phyloP scores from a whole-genome alignment of 1,140 invertebrate species.

The Rhagoletis zephyria region DNA sequence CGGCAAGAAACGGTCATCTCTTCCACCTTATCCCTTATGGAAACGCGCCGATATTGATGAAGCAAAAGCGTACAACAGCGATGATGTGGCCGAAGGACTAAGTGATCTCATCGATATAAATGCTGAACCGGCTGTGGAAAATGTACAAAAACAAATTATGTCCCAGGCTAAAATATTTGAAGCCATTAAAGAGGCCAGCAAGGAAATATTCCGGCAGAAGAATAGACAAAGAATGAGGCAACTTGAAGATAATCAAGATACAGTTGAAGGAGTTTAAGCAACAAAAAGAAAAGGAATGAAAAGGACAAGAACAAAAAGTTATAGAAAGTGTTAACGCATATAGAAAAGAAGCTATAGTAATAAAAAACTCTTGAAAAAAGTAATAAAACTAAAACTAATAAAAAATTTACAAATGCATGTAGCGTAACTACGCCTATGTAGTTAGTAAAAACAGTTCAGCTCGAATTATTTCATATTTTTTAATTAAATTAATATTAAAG shows the following conservation, averaged over 20 bases:
- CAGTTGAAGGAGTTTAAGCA: not conserved
- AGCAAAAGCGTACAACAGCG: constrained; percentile 63
- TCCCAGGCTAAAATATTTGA: constrained; percentile 85
- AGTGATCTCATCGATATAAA: constrained; percentile 79
- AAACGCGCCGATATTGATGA: constrained; percentile 66
- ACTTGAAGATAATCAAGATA: not conserved
- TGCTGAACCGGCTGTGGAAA: constrained; percentile 81
- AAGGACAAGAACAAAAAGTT: not conserved
- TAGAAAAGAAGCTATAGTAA: not conserved
- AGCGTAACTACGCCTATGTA: constrained; percentile 6
- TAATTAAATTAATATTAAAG: too few species aligned
- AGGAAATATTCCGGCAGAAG: constrained; percentile 78
- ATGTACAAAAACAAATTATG: constrained; percentile 82
- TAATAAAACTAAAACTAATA: not conserved
- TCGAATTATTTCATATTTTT: too few species aligned
- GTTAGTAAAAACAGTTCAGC: too few species aligned
- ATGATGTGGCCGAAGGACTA: constrained; percentile 76
- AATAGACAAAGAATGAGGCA: constrained; percentile 65
- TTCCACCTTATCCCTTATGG: constrained; percentile 71
- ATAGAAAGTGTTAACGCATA: not conserved
- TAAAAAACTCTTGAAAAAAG: not conserved
- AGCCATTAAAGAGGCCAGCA: constrained; percentile 82
- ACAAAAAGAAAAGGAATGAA: not conserved
- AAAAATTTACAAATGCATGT: not conserved
- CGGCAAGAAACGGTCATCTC: constrained; percentile 77